Percentiles rank a stretch among this genome's conserved stretches.
Conservation (phyloP, 2,797 vertebrate species). For the Rhincodon typus region DNA sequence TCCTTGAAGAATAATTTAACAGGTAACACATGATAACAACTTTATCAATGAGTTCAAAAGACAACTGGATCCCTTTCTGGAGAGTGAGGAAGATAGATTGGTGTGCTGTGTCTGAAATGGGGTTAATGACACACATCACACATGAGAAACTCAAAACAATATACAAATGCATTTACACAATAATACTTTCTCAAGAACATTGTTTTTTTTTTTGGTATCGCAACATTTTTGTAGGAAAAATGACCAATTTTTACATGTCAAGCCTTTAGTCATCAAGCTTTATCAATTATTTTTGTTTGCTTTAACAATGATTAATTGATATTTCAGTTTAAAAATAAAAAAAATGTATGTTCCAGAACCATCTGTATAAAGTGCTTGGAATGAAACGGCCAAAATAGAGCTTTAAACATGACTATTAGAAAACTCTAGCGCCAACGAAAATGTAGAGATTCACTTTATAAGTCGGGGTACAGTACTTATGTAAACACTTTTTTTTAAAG, state of each 20-base stretch:
- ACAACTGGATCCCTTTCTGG: neutral
- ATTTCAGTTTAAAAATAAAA: constrained; percentile 56
- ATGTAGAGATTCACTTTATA: constrained; percentile 50
- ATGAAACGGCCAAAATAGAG: constrained; percentile 56
- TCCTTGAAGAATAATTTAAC: neutral
- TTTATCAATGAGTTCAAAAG: neutral
- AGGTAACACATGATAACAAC: neutral
- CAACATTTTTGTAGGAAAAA: constrained; percentile 53
- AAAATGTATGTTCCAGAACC: constrained; percentile 60
- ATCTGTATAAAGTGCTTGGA: constrained; percentile 82
- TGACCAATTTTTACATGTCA: constrained; percentile 60
- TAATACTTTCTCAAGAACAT: constrained; percentile 61
- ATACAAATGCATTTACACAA: constrained; percentile 55
- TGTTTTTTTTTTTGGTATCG: constrained; percentile 55
- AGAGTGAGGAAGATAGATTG: constrained; percentile 42
- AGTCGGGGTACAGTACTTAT: constrained; percentile 47
- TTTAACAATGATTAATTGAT: constrained; percentile 63
- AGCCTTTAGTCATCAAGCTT: constrained; percentile 45
- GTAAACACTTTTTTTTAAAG: constrained; percentile 38
- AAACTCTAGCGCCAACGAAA: constrained; percentile 44
- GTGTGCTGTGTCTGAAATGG: constrained; percentile 50
- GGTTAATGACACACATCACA: constrained; percentile 42
- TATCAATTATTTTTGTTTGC: constrained; percentile 57
- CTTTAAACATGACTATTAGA: constrained; percentile 43
- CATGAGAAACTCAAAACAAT: constrained; percentile 53